A percentile compares a stretch with the other conserved stretches of the same genome.
These are phyloP conservation scores for Ammodytes dubius DNA, from an alignment of 2,113 vertebrate genomes.

Conservation along the genomic window DNA sequence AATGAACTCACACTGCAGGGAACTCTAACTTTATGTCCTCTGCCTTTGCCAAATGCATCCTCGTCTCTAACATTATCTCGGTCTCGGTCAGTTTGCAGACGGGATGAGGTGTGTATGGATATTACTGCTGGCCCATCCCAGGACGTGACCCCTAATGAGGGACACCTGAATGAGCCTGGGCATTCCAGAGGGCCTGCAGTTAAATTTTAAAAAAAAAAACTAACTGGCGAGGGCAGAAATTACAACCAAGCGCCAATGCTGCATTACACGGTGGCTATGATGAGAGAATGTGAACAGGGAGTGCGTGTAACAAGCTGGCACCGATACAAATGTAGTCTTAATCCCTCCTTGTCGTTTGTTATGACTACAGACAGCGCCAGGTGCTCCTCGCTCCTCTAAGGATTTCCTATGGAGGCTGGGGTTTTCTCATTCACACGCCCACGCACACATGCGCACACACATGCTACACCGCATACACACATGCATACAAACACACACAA, in stretches of 20 bases:
- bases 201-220: slow-evolving; percentile 24
- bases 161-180: slow-evolving; percentile 63
- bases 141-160: slow-evolving; percentile 72
- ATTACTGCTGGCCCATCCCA: slow-evolving; percentile 57
- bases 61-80: slow-evolving; percentile 61
- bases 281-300: slow-evolving; percentile 61
- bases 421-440: slow-evolving; percentile 44
- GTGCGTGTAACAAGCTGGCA: slow-evolving; percentile 75
- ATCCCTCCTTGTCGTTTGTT: slow-evolving; percentile 78
- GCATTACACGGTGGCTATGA: slow-evolving; percentile 59
- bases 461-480: slow-evolving; percentile 22
- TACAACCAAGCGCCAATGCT: slow-evolving; percentile 47
- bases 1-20: slow-evolving; percentile 71
- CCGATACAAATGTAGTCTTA: slow-evolving; percentile 75
- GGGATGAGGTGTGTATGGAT: slow-evolving; percentile 67
- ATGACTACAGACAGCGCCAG: slow-evolving; percentile 80
- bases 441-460: slow-evolving; percentile 3
- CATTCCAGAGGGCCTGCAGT: slow-evolving; percentile 58
- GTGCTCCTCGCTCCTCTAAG: slow-evolving; percentile 72
- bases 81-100: slow-evolving; percentile 64
- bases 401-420: slow-evolving; percentile 67
- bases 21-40: slow-evolving; percentile 61
- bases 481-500: slow-evolving; percentile 50
- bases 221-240: slow-evolving; percentile 33
- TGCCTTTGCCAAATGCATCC: slow-evolving; percentile 67